Evolutionary conservation across 2,113 vertebrate species (phyloP).

Genomic region (Oriolus oriolus): DNA sequence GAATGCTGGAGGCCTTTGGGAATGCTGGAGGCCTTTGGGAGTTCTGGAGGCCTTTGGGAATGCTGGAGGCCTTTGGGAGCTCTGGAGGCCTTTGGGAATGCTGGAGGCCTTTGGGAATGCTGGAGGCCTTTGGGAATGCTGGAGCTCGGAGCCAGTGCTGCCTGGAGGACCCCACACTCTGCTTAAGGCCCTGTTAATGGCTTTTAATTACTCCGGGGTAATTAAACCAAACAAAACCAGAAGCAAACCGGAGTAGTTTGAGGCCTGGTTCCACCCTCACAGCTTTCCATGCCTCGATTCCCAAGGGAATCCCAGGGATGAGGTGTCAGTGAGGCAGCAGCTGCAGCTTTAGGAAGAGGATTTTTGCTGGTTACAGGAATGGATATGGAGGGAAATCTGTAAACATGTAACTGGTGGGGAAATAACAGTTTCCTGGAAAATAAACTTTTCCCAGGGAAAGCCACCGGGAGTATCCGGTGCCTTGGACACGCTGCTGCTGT

Average conservation of each 20-base stretch:
- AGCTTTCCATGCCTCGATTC: neutral
- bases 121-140: neutral
- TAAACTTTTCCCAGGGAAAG: neutral
- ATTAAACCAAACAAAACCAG: neutral
- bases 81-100: neutral
- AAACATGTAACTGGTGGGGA: neutral
- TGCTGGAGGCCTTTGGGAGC: neutral
- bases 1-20: neutral
- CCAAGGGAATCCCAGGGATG: neutral
- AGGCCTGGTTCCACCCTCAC: neutral
- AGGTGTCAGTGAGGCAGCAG: neutral
- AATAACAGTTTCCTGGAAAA: neutral
- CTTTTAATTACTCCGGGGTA: too few species aligned
- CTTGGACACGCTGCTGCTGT: neutral
- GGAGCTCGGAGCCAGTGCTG: neutral
- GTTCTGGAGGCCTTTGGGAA: neutral
- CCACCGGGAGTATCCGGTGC: neutral
- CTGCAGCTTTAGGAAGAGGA: neutral
- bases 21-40: neutral
- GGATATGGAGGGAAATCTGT: neutral
- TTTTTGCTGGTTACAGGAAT: neutral
- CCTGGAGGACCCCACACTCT: neutral
- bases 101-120: rapidly evolving
- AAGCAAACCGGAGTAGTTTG: neutral
- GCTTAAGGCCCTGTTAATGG: too few species aligned